A percentile compares a stretch with the other conserved stretches of the same genome.
Conservation (phyloP, 2,113 vertebrate species). For the Stigmatopora nigra region DNA sequence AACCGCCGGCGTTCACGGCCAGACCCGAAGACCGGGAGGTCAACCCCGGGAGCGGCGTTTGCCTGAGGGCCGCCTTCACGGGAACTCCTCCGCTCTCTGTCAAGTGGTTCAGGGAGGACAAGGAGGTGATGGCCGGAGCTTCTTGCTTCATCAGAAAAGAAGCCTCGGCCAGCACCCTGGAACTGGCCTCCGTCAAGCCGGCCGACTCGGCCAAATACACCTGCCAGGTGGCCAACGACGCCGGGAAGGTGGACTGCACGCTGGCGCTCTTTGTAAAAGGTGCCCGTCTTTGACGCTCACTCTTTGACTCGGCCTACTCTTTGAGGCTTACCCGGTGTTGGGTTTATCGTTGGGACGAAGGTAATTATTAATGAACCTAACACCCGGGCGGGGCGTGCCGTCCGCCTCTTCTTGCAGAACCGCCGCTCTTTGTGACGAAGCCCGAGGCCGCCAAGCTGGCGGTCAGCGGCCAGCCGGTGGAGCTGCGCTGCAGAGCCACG, state of each 20-base stretch:
- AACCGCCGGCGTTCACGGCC: conserved; percentile 82
- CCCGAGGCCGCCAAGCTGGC: conserved; percentile 79
- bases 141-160: conserved; percentile 90
- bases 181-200: conserved; percentile 85
- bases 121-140: conserved; percentile 82
- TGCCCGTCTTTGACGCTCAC: conserved; percentile 59
- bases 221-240: conserved; percentile 87
- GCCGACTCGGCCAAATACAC: conserved; percentile 82
- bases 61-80: conserved; percentile 79
- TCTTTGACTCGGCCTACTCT: conserved; percentile 22
- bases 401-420: conserved; percentile 78
- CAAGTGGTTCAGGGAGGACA: conserved; percentile 87
- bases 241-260: conserved; percentile 82
- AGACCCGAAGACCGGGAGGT: conserved; percentile 81
- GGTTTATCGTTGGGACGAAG: too few relatives aligned
- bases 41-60: conserved; percentile 80
- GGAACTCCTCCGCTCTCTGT: conserved; percentile 83
- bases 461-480: conserved; percentile 72
- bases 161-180: conserved; percentile 79
- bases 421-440: conserved; percentile 82
- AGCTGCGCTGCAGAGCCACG: conserved; percentile 82
- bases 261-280: conserved; percentile 93
- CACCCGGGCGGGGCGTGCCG: conserved; percentile 21
- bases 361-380: too few relatives aligned
- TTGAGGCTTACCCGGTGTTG: conserved; percentile 24